Base-by-base conservation (phyloP, 2,888 invertebrate species). In the Folsomia candida region DNA sequence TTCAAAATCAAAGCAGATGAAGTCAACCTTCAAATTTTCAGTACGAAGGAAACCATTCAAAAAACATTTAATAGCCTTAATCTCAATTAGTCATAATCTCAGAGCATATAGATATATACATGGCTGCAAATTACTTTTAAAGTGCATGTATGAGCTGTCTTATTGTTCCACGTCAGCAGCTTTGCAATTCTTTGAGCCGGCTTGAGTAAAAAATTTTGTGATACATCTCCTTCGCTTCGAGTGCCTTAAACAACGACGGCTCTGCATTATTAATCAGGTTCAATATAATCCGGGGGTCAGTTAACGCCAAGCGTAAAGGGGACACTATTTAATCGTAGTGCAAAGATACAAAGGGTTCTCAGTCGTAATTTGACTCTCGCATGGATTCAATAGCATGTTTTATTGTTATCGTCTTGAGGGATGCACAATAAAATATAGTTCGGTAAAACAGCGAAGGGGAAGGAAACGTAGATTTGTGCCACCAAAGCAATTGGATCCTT, bases 321-420 rank as follows among this genome's bases (percentile, higher is more conserved):
- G 68, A 68, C 51, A 51, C 51, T 68, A 68, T 68, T 51, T 68
- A 68, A 68, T 27, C 62, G 14, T 22, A 59, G 20, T 27, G 62
- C 28, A 28, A 26, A 29, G 62, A 28, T 28, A 29, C 28, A 29
- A 60, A 28, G n/a, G 29, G n/a, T 6, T 14, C 14, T 28, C 29
- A 62, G 62, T 62, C 62, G 26, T 59, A 59, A 14, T 59, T 62
- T 37, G 37, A 4, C 14, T 37, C 6, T 37, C 6, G 14, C 37
- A 37, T 4, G 37, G 6, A 37, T 4, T 37, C 37, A 14, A 37
- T 37, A 14, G 6, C 37, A n/a, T n/a, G n/a, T n/a, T n/a, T n/a
- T n/a, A n/a, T n/a, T n/a, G n/a, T n/a, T n/a, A n/a, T n/a, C n/a
- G n/a, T n/a, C n/a, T n/a, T n/a, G n/a, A n/a, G n/a, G n/a, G n/a